Conservation (phyloP, 1,140 invertebrate species). For the Fopius arisanus region DNA sequence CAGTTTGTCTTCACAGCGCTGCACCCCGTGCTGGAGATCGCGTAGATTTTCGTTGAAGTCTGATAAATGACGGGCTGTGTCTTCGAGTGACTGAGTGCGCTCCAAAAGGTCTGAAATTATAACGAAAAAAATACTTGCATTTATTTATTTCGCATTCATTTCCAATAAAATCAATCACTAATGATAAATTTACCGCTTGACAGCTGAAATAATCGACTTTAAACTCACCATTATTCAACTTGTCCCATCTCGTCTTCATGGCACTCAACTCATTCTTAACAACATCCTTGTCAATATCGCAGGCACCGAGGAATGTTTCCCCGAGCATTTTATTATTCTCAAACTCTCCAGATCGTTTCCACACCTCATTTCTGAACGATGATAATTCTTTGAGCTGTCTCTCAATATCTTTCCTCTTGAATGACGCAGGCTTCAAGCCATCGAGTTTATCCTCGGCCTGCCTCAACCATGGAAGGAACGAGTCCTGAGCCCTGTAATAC, state of each 20-base stretch:
- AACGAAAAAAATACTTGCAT: conserved; percentile 14
- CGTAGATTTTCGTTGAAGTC: conserved; percentile 88
- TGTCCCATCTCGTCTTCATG: conserved; percentile 89
- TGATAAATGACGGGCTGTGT: conserved; percentile 79
- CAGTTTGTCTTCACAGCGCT: conserved; percentile 87
- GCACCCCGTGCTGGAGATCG: conserved; percentile 81
- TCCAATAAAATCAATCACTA: too few relatives aligned
- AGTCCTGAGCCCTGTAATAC: conserved; percentile 84
- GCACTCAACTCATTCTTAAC: conserved; percentile 82
- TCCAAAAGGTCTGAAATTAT: conserved; percentile 63
- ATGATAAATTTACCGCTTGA: too few relatives aligned
- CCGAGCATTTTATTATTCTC: conserved; percentile 86
- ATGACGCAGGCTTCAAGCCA: conserved; percentile 78
- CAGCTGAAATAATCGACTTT: too few relatives aligned
- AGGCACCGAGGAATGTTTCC: conserved; percentile 84
- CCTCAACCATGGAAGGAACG: conserved; percentile 87
- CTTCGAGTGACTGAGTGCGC: conserved; percentile 82
- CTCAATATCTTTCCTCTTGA: conserved; percentile 87
- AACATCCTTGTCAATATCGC: conserved; percentile 89
- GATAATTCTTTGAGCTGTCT: conserved; percentile 90
- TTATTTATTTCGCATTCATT: too few relatives aligned
- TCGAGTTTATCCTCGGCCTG: conserved; percentile 87
- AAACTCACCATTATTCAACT: conserved; percentile 79
- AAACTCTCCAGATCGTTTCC: conserved; percentile 91
- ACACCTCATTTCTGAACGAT: conserved; percentile 89